Evolutionary conservation across 2,113 vertebrate species (phyloP).

Genomic region (Mustela nigripes): DNA sequence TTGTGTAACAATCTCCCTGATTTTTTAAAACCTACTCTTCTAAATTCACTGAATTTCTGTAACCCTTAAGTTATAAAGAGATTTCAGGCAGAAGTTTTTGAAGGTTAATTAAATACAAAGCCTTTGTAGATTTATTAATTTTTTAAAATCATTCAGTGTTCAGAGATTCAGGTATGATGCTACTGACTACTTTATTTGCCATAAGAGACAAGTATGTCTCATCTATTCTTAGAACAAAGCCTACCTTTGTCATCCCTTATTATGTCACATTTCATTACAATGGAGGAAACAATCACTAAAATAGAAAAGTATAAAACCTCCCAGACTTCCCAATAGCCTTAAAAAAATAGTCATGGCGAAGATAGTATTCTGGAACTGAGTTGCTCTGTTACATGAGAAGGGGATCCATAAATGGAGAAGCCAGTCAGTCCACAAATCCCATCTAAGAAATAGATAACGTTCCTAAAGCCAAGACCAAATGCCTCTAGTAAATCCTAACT

Average conservation of each 20-base stretch:
- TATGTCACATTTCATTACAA: background rate
- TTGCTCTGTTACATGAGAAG: background rate
- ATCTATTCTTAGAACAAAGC: background rate
- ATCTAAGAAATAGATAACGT: background rate
- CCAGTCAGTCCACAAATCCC: background rate
- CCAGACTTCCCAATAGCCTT: background rate
- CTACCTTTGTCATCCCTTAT: background rate
- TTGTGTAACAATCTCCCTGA: background rate
- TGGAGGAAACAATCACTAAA: background rate
- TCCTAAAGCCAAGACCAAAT: background rate
- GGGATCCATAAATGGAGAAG: background rate
- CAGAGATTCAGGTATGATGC: background rate
- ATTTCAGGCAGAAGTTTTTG: slow-evolving; percentile 55
- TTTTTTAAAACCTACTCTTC: background rate
- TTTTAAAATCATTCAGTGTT: background rate
- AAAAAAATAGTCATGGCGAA: background rate
- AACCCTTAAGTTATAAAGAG: slow-evolving; percentile 38
- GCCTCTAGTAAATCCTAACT: slow-evolving; percentile 5
- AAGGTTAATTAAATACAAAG: slow-evolving; percentile 29
- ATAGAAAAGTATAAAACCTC: background rate
- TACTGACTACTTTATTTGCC: background rate
- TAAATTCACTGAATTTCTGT: slow-evolving; percentile 55
- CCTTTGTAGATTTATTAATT: slow-evolving; percentile 2
- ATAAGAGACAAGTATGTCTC: background rate
- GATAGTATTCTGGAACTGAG: background rate